Percentiles rank a stretch among this genome's conserved stretches.
Evolutionary conservation across 2,113 vertebrate genomes (phyloP).

Genomic region (Nannobrachium achirus): DNA sequence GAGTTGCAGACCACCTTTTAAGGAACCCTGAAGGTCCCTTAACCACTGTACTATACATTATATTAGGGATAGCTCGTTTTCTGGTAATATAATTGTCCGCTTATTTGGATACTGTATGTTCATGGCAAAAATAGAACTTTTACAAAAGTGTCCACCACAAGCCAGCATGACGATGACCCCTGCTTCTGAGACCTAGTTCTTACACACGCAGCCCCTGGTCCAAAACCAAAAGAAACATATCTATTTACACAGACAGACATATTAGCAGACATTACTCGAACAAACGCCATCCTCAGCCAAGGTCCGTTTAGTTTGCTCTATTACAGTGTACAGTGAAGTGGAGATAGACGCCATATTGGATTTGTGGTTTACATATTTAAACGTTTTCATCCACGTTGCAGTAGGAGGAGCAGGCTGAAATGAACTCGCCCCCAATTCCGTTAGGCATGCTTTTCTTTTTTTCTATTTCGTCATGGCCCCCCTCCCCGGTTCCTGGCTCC

Average conservation of each 20-base stretch:
- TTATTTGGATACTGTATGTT: too few species aligned
- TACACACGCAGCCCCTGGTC: slow-evolving; percentile 13
- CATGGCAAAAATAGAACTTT: too few species aligned
- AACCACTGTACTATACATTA: too few species aligned
- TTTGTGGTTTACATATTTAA: slow-evolving; percentile 28
- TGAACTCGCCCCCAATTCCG: neutral
- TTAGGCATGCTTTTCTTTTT: slow-evolving; percentile 23
- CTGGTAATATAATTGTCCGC: too few species aligned
- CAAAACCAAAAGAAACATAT: slow-evolving; percentile 46
- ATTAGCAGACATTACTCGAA: slow-evolving; percentile 11
- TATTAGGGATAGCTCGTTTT: too few species aligned
- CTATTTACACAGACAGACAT: slow-evolving; percentile 16
- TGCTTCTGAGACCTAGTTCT: slow-evolving; percentile 19
- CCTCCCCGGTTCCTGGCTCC: slow-evolving; percentile 1
- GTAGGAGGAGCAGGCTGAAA: slow-evolving; percentile 30
- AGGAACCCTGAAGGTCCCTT: too few species aligned
- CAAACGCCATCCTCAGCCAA: slow-evolving; percentile 12
- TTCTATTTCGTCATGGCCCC: slow-evolving; percentile 12
- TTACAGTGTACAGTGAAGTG: slow-evolving; percentile 22
- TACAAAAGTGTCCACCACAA: too few species aligned
- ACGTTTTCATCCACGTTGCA: slow-evolving; percentile 8
- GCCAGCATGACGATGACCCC: too few species aligned
- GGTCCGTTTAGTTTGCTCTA: slow-evolving; percentile 32
- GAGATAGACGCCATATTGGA: slow-evolving; percentile 3
- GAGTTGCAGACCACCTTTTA: too few species aligned